Evolutionary conservation across 1,140 invertebrate genomes (phyloP).

Genomic region (Drosophila arawakana): DNA sequence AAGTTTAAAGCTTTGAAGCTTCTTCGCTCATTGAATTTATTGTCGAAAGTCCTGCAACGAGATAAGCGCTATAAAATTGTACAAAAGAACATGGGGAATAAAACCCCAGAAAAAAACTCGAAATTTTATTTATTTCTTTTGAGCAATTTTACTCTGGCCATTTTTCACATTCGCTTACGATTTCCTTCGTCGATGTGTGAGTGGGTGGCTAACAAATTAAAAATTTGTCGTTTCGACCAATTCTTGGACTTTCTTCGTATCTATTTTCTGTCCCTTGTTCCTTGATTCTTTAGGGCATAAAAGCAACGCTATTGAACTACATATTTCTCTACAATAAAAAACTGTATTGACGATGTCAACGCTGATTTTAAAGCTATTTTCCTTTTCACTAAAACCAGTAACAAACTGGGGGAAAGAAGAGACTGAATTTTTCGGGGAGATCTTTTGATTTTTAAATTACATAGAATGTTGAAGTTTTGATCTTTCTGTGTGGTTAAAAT

Average conservation of each 20-base stretch:
- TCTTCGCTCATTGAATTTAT: conserved; percentile 63
- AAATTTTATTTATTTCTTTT: conserved; percentile 78
- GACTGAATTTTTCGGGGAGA: no score
- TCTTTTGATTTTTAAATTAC: no score
- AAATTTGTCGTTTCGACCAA: conserved; percentile 77
- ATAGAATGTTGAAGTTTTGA: no score
- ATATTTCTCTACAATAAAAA: neutral
- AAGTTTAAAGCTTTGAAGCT: conserved; percentile 64
- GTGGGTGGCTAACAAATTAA: conserved; percentile 72
- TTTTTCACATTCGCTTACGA: no score
- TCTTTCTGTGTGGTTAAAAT: no score
- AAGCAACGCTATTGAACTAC: conserved; percentile 26
- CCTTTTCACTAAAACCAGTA: neutral
- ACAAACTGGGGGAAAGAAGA: no score
- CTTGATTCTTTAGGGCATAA: neutral
- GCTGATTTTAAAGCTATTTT: neutral
- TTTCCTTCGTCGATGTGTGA: conserved; percentile 23
- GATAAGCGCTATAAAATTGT: conserved; percentile 55
- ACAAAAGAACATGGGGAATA: conserved; percentile 52
- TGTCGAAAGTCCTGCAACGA: conserved; percentile 48
- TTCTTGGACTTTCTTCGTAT: conserved; percentile 44
- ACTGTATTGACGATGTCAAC: neutral
- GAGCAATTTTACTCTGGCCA: conserved; percentile 27
- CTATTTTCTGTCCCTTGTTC: conserved; percentile 14
- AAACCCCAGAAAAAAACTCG: conserved; percentile 45